Conservation (phyloP, 2,113 vertebrate genomes). For the Tapirus terrestris region DNA sequence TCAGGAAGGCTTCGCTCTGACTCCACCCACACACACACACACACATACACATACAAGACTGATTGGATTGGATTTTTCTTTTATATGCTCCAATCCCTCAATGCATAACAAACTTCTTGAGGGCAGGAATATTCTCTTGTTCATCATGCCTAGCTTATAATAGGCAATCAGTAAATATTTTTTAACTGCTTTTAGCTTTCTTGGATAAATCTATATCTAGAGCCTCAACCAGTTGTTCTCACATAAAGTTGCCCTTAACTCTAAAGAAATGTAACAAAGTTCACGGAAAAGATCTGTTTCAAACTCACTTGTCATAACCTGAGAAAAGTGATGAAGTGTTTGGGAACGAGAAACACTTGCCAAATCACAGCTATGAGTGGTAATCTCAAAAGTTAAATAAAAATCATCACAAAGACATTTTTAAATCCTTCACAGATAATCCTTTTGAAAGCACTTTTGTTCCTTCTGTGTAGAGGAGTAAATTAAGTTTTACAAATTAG, state of each 20-base stretch:
- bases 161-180: background rate
- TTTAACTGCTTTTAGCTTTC: background rate
- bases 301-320: background rate
- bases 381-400: constrained; percentile 21
- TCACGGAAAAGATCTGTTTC: background rate
- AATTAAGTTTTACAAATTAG: constrained; percentile 1
- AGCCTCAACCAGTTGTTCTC: background rate
- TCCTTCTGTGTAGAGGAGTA: background rate
- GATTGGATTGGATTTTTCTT: background rate
- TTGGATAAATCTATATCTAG: background rate
- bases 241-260: background rate
- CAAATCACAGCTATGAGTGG: background rate
- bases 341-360: background rate
- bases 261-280: background rate
- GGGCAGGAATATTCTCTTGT: background rate
- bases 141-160: background rate
- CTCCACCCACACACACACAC: background rate
- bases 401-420: background rate
- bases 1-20: background rate
- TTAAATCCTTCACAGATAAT: constrained; percentile 6
- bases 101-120: background rate
- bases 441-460: background rate
- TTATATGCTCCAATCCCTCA: background rate
- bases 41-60: background rate
- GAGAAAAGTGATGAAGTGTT: background rate